Base-by-base conservation (phyloP, 2,113 vertebrate species). In the Martes martes region DNA sequence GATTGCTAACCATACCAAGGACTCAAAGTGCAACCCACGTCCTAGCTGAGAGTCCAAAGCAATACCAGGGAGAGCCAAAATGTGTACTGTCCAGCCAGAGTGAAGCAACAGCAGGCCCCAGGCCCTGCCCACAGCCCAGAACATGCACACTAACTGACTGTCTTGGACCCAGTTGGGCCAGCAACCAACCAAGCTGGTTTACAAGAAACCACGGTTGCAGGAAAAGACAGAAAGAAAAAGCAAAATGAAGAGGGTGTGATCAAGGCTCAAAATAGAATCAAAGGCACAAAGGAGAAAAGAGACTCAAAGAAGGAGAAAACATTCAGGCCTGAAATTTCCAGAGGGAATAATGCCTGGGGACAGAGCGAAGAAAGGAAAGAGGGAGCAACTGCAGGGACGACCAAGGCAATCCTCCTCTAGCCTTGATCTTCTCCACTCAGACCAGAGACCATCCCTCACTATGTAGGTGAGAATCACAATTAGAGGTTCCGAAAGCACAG, bases 251-350 rank as follows among this genome's bases (percentile, higher is more conserved):
- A 82, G 14, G 23, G 47, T 26, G 52, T 74, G 16, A 83, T 55
- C 67, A 84, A 33, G 39, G 36, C 16, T 82, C 39, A 97, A 96
- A 89, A 91, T 28, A 9, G 36, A 87, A 84, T 61, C 24, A 96
- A 69, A 55, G 63, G 8, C 96, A 96, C 83, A 80, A 81, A 83
- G 74, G 93, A 86, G 31, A 90, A 97, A 96, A 96, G 94, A 96
- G 92, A 93, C 91, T 93, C 96, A 97, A 93, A 47, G 81, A 98
- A 98, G 82, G 90, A 98, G 94, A 97, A 97, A 97, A 97, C 94
- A 97, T 80, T 96, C 80, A 98, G 96, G 94, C 97, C 97, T 98
- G 94, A 83, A 95, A 98, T 98, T 97, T 98, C 98, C 98, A 97
- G 91, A 98, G 81, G 95, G 97, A 97, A 97, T 96, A 98, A 92